Evolutionary conservation across 2,113 vertebrate genomes (phyloP).

Genomic region (Bucco capensis): DNA sequence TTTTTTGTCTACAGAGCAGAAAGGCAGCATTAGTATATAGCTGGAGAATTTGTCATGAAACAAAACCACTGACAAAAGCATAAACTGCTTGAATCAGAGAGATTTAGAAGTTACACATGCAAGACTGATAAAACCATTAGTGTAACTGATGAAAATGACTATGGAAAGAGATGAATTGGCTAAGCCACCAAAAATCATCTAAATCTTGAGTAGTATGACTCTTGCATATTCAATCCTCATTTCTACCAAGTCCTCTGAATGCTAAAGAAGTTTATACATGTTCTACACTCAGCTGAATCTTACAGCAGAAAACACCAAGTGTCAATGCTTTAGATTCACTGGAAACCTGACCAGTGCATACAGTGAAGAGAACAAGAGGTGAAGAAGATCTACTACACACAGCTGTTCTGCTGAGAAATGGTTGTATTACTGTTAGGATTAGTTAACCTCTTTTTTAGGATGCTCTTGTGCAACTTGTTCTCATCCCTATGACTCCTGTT

Average conservation of each 20-base stretch:
- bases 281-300: background rate
- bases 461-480: background rate
- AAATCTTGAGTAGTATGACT: background rate
- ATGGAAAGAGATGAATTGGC: background rate
- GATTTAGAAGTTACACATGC: background rate
- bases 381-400: background rate
- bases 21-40: background rate
- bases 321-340: background rate
- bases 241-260: background rate
- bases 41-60: background rate
- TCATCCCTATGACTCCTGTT: background rate
- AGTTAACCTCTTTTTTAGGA: background rate
- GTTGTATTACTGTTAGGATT: background rate
- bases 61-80: background rate
- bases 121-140: background rate
- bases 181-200: background rate
- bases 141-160: background rate
- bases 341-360: background rate
- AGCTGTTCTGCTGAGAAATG: background rate
- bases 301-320: background rate
- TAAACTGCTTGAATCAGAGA: background rate
- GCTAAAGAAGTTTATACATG: background rate
- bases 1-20: background rate
- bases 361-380: background rate
- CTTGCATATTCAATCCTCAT: background rate